Conservation (phyloP, 2,888 invertebrate genomes). For the Ophioninae sp. region DNA sequence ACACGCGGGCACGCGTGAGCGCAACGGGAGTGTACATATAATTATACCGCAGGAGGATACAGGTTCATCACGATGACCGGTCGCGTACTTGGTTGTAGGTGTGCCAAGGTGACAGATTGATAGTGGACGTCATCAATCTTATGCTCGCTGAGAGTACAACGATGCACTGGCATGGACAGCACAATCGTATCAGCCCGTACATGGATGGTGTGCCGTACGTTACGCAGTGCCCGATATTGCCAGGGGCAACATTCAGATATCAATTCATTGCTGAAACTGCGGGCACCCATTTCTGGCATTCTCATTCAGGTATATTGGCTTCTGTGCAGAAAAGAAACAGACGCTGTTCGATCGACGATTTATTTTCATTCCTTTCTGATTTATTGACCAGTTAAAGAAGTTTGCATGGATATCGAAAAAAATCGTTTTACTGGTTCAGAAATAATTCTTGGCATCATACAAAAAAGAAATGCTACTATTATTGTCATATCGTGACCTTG, state of each 20-base stretch:
- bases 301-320: slow-evolving; percentile 84
- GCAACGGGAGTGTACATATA: slow-evolving; percentile 9
- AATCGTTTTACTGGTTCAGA: no score
- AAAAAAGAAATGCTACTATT: no score
- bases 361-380: no score
- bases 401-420: no score
- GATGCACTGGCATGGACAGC: slow-evolving; percentile 96
- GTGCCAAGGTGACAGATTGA: slow-evolving; percentile 91
- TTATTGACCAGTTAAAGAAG: no score
- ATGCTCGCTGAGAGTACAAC: slow-evolving; percentile 91
- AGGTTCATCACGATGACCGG: slow-evolving; percentile 15
- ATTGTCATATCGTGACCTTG: no score
- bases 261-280: slow-evolving; percentile 87
- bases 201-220: slow-evolving; percentile 95
- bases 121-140: slow-evolving; percentile 91
- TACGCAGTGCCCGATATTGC: slow-evolving; percentile 91
- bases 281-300: slow-evolving; percentile 94
- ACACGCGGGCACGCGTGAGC: slow-evolving; percentile 8
- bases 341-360: no score
- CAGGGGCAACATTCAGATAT: slow-evolving; percentile 89
- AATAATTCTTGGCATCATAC: no score
- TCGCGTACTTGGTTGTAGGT: slow-evolving; percentile 83
- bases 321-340: no score
- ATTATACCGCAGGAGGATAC: background rate
- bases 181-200: slow-evolving; percentile 89